Conservation (phyloP, 2,797 vertebrate genomes). For the Lacerta viridis region DNA sequence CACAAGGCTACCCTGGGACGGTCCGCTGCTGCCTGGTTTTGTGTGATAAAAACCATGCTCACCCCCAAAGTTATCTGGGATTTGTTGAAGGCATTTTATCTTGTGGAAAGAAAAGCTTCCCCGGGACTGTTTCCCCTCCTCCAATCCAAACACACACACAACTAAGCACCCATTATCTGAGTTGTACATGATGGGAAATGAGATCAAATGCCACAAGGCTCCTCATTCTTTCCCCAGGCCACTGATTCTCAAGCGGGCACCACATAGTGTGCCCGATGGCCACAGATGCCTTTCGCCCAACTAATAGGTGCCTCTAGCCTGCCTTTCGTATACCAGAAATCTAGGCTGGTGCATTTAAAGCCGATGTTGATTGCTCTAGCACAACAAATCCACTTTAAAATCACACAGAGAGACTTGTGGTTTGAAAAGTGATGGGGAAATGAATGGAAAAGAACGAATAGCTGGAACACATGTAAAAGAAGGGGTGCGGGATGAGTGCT, state of each 20-base stretch:
- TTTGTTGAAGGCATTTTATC: background rate
- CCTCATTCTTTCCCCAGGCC: too few species aligned
- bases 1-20: background rate
- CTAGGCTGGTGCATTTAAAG: too few species aligned
- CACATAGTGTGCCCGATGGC: background rate
- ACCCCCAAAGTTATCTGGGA: background rate
- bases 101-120: background rate
- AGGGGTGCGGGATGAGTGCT: too few species aligned
- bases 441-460: too few species aligned
- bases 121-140: background rate
- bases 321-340: too few species aligned
- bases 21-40: constrained; percentile 12
- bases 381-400: background rate
- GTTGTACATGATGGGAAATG: background rate
- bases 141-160: background rate
- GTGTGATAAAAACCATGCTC: constrained; percentile 16
- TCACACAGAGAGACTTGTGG: background rate
- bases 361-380: too few species aligned
- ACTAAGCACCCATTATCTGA: background rate
- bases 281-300: background rate
- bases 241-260: background rate
- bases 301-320: background rate
- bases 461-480: too few species aligned
- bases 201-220: background rate
- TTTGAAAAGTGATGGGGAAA: too few species aligned